Percentiles rank a stretch among this genome's conserved stretches.
Evolutionary conservation across 2,797 vertebrate species (phyloP).

Genomic region (Argya squamiceps): DNA sequence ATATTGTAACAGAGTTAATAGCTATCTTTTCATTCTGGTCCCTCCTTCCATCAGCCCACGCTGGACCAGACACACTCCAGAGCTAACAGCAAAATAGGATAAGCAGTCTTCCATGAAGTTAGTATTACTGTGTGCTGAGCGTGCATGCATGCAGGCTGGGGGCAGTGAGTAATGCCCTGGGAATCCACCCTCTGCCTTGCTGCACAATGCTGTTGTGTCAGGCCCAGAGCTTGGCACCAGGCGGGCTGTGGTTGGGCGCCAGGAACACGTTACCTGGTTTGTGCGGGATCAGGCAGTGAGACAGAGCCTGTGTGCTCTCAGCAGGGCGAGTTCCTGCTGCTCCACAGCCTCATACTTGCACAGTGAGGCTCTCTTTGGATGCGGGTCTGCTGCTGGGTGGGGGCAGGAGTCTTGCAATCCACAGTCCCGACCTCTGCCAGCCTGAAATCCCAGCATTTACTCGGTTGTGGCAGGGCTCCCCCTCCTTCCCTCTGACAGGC

Average conservation of each 20-base stretch:
- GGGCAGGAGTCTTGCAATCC: background rate
- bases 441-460: background rate
- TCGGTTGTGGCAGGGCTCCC: background rate
- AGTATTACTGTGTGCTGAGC: background rate
- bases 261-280: conserved; percentile 26
- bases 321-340: background rate
- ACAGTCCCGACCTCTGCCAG: background rate
- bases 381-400: background rate
- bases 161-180: conserved; percentile 28
- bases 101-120: conserved; percentile 8
- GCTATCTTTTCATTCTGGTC: background rate
- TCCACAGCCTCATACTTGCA: background rate
- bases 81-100: background rate
- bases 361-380: conserved; percentile 30
- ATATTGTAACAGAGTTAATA: conserved; percentile 4
- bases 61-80: background rate
- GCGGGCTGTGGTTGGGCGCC: background rate
- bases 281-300: background rate
- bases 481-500: background rate
- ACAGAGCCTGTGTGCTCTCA: background rate
- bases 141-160: background rate
- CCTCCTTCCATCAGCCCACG: background rate
- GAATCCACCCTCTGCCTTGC: conserved; percentile 16
- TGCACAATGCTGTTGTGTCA: conserved; percentile 27
- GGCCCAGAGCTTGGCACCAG: background rate